phyloP scores from a whole-genome alignment of 2,113 vertebrate genomes.

The Acanthisitta chloris region DNA sequence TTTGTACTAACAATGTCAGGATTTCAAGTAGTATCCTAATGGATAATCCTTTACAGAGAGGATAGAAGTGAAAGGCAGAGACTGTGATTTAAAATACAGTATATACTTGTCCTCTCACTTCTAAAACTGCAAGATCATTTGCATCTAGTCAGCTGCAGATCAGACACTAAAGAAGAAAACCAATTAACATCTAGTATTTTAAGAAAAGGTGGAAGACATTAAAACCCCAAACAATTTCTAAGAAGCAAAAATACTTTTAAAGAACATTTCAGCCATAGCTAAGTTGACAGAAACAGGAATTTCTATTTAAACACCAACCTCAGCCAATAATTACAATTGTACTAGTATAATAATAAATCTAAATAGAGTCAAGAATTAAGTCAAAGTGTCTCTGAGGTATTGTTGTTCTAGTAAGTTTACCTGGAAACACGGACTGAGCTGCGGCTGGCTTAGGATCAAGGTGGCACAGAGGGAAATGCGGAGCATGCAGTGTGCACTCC shows the following conservation, averaged over 20 bases:
- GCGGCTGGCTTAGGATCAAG: not conserved
- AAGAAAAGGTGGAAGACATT: not conserved
- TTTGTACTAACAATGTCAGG: not conserved
- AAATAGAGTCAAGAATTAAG: not conserved
- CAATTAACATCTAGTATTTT: not conserved
- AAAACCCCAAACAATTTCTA: not conserved
- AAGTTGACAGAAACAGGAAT: not conserved
- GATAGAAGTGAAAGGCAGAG: not conserved
- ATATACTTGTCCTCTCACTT: not conserved
- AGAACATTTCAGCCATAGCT: not conserved
- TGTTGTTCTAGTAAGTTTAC: not conserved
- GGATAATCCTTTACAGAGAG: not conserved
- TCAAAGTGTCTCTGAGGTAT: not conserved
- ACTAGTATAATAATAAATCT: not conserved
- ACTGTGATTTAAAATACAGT: not conserved
- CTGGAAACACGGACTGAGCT: not conserved
- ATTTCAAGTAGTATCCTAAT: not conserved
- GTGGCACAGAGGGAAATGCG: not conserved
- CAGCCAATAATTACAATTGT: not conserved
- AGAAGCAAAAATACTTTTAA: not conserved
- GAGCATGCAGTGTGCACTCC: constrained; percentile 50
- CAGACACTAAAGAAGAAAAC: not conserved
- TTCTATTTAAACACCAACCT: not conserved
- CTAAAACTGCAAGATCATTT: not conserved
- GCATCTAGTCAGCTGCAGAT: not conserved